Evolutionary conservation across 2,797 vertebrate genomes (phyloP).

Genomic region (Sternarchorhynchus goeldii): DNA sequence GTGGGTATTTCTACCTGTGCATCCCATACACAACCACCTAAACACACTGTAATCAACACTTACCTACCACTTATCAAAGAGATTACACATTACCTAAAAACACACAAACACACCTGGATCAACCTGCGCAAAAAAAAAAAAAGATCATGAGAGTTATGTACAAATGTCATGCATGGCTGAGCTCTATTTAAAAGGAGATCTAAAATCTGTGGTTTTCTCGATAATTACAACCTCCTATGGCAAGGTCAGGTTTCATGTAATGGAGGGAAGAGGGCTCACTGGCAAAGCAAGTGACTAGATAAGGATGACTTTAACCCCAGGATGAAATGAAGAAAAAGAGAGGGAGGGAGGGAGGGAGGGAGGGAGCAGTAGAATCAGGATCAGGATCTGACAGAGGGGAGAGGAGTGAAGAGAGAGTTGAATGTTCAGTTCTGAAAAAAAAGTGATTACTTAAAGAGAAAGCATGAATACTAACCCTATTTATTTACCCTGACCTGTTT

Average conservation of each 20-base stretch:
- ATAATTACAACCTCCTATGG: slow-evolving; percentile 59
- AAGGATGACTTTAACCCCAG: slow-evolving; percentile 50
- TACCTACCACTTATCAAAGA: neutral
- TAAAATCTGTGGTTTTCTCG: slow-evolving; percentile 53
- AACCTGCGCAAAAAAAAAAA: slow-evolving; percentile 23
- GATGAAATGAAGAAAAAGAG: slow-evolving; percentile 37
- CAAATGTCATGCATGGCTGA: slow-evolving; percentile 58
- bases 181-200: slow-evolving; percentile 59
- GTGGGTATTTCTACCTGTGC: too few relatives aligned
- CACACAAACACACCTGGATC: neutral
- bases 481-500: too few relatives aligned
- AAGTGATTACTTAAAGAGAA: too few relatives aligned
- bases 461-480: too few relatives aligned
- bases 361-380: neutral
- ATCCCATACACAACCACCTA: too few relatives aligned
- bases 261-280: slow-evolving; percentile 42
- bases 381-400: slow-evolving; percentile 1
- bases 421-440: neutral
- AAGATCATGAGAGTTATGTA: slow-evolving; percentile 49
- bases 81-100: neutral
- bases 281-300: slow-evolving; percentile 45
- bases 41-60: too few relatives aligned
- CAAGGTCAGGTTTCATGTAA: slow-evolving; percentile 60
- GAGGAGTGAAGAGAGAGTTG: slow-evolving; percentile 10
- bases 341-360: neutral